phyloP scores from a whole-genome alignment of 1,140 invertebrate genomes.

The Eumaeus atala region DNA sequence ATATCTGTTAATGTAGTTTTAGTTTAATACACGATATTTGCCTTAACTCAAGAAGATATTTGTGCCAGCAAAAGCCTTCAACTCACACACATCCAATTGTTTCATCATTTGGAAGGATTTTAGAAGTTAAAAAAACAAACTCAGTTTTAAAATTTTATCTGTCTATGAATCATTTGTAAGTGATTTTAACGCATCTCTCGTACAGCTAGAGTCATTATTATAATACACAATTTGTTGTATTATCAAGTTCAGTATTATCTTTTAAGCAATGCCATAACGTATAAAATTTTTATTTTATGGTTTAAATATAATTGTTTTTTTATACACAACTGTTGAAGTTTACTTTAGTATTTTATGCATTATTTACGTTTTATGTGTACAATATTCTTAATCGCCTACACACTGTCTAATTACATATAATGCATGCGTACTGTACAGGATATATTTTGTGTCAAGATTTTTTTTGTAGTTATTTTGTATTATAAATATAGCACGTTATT shows the following conservation, averaged over 20 bases:
- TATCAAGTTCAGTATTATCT: constrained; percentile 71
- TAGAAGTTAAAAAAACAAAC: no score
- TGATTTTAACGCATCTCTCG: constrained; percentile 26
- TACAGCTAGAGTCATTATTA: constrained; percentile 11
- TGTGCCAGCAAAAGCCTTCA: no score
- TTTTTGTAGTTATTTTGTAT: constrained; percentile 73
- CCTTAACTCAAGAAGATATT: no score
- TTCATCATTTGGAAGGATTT: no score
- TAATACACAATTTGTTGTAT: constrained; percentile 64
- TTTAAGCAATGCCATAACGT: constrained; percentile 66
- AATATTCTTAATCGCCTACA: constrained; percentile 44
- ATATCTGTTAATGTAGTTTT: no score
- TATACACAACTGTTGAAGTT: constrained; percentile 46
- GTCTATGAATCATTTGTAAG: background rate
- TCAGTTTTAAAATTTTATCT: no score
- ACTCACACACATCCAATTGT: no score
- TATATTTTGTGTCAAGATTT: constrained; percentile 65
- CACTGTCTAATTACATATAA: constrained; percentile 49
- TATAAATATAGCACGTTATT: constrained; percentile 73
- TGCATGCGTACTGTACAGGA: constrained; percentile 69
- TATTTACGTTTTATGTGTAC: constrained; percentile 34
- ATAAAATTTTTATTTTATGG: constrained; percentile 54
- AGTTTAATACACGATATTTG: no score
- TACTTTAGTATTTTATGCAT: constrained; percentile 50
- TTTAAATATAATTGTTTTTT: constrained; percentile 48